Percentiles rank a stretch among this genome's conserved stretches.
Conservation (phyloP, 2,797 vertebrate species). For the Spheniscus humboldti region DNA sequence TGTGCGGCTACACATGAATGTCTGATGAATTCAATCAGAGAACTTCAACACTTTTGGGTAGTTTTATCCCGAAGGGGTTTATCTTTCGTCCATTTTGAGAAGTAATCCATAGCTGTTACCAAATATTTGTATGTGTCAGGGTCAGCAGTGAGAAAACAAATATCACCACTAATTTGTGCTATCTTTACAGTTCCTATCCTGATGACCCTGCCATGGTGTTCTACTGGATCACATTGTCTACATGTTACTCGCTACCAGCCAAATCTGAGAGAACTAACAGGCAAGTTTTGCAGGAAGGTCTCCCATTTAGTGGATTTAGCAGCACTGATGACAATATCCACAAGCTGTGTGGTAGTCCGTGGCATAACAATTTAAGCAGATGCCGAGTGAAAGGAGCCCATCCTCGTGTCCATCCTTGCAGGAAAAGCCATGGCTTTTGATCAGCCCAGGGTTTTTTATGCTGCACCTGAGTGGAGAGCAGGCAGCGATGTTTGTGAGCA, state of each 20-base stretch:
- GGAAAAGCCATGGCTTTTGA: not conserved
- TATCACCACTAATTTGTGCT: slow-evolving; percentile 40
- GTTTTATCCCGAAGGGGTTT: slow-evolving; percentile 50
- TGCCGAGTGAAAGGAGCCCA: not conserved
- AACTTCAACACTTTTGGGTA: slow-evolving; percentile 44
- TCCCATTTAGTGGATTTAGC: not conserved
- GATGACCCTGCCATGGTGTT: not conserved
- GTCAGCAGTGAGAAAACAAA: slow-evolving; percentile 40
- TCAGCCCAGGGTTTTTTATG: not conserved
- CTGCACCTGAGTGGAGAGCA: not conserved
- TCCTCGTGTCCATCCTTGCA: not conserved
- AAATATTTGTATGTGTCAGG: slow-evolving; percentile 33
- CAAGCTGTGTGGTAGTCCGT: not conserved
- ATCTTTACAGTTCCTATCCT: not conserved
- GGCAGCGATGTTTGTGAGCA: not conserved
- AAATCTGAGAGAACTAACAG: not conserved
- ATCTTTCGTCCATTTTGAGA: slow-evolving; percentile 30
- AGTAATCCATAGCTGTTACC: slow-evolving; percentile 22
- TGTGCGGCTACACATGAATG: slow-evolving; percentile 14
- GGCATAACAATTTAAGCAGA: not conserved
- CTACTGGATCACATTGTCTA: not conserved
- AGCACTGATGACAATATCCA: not conserved
- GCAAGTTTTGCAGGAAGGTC: not conserved
- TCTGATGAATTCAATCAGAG: slow-evolving; percentile 58
- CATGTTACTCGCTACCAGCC: not conserved